These are phyloP conservation scores for Rhynchotus rufescens DNA, from an alignment of 2,797 vertebrate species.

Conservation along the genomic window DNA sequence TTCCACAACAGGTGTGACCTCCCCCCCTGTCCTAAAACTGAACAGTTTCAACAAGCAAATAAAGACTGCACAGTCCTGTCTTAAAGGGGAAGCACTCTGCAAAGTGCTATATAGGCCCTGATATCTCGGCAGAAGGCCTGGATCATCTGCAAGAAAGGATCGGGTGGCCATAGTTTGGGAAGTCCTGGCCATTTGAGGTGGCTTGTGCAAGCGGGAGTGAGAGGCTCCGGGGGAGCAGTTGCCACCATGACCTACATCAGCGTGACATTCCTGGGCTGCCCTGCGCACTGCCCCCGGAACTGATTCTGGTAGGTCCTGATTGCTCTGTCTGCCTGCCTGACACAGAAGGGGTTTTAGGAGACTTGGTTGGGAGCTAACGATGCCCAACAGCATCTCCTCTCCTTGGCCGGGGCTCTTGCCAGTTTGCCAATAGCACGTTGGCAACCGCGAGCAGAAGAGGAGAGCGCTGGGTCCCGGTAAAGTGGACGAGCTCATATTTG, in stretches of 20 bases:
- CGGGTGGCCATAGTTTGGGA: neutral
- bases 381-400: neutral
- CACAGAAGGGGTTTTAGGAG: neutral
- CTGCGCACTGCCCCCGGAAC: neutral
- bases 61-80: conserved; percentile 77
- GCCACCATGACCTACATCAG: conserved; percentile 14
- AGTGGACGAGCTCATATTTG: neutral
- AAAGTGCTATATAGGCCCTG: neutral
- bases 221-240: neutral
- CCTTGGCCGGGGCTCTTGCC: neutral
- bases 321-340: neutral
- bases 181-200: neutral
- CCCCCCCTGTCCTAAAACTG: conserved; percentile 98
- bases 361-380: neutral
- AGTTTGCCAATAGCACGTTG: fast-evolving
- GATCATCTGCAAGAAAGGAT: neutral
- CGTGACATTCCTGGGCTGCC: neutral
- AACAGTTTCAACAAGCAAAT: conserved; percentile 96
- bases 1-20: conserved; percentile 99
- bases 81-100: conserved; percentile 78
- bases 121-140: neutral
- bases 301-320: conserved; percentile 20
- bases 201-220: neutral
- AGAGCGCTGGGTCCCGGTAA: neutral
- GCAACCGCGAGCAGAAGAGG: neutral